phyloP scores from a whole-genome alignment of 1,140 invertebrate species.

The Aphis craccivora region DNA sequence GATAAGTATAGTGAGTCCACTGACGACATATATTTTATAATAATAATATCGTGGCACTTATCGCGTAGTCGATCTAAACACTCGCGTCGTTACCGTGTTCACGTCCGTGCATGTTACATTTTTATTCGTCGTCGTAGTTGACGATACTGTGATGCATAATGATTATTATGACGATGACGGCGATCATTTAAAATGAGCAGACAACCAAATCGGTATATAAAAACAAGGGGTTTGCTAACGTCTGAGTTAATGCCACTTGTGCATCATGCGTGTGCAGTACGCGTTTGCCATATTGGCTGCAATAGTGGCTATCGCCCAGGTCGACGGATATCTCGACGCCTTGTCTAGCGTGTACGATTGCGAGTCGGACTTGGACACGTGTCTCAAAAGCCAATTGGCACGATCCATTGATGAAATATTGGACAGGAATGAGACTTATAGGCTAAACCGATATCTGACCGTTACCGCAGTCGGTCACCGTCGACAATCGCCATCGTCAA shows the following conservation, averaged over 20 bases:
- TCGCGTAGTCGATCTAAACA: conserved; percentile 19
- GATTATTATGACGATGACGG: neutral
- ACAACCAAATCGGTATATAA: conserved; percentile 19
- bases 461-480: neutral
- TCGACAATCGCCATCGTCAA: neutral
- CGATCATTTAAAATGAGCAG: neutral
- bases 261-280: conserved; percentile 25
- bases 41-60: neutral
- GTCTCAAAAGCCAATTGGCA: neutral
- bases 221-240: no score
- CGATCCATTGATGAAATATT: neutral
- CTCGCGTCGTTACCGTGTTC: neutral
- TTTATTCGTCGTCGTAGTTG: neutral
- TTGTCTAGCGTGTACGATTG: conserved; percentile 15
- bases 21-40: neutral
- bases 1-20: neutral
- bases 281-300: neutral
- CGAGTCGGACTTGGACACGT: neutral
- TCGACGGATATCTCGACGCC: neutral
- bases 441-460: conserved; percentile 12
- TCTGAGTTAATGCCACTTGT: neutral
- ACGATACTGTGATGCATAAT: neutral
- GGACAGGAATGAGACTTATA: neutral
- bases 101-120: neutral
- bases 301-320: neutral